phyloP scores from a whole-genome alignment of 2,797 vertebrate genomes.

The Crenuchus spilurus region DNA sequence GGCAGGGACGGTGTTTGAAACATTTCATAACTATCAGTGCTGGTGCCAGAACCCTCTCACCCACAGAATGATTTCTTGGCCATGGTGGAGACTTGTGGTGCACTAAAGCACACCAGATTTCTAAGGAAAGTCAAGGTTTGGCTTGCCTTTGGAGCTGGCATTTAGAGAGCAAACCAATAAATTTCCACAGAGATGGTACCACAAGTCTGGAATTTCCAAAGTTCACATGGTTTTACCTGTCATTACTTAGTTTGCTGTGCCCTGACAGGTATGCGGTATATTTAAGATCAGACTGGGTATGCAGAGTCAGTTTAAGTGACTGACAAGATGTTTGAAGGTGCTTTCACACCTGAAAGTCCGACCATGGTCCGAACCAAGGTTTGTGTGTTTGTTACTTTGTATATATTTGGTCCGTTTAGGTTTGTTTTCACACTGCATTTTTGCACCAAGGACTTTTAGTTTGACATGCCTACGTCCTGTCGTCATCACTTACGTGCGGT shows the following conservation, averaged over 20 bases:
- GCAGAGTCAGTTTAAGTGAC: not conserved
- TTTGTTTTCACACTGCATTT: no score
- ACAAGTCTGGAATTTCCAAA: constrained; percentile 9
- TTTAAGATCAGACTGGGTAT: not conserved
- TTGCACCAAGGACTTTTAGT: no score
- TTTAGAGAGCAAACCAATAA: constrained; percentile 43
- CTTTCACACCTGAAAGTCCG: no score
- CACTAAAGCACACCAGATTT: constrained; percentile 52
- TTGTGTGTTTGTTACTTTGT: no score
- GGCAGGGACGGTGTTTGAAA: constrained; percentile 17
- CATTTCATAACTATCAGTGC: constrained; percentile 21
- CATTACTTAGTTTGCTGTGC: constrained; percentile 11
- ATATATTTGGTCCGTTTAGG: no score
- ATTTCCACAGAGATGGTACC: constrained; percentile 41
- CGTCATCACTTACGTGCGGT: no score
- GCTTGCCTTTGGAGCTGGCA: constrained; percentile 52
- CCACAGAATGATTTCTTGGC: constrained; percentile 47
- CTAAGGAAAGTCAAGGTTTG: constrained; percentile 54
- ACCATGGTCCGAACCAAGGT: no score
- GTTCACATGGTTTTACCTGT: constrained; percentile 17
- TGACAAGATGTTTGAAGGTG: no score
- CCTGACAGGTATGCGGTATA: constrained; percentile 24
- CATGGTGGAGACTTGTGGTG: constrained; percentile 44
- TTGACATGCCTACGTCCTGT: no score
- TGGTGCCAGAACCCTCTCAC: constrained; percentile 36